phyloP scores from a whole-genome alignment of 2,797 vertebrate species.

The Chelon labrosus region DNA sequence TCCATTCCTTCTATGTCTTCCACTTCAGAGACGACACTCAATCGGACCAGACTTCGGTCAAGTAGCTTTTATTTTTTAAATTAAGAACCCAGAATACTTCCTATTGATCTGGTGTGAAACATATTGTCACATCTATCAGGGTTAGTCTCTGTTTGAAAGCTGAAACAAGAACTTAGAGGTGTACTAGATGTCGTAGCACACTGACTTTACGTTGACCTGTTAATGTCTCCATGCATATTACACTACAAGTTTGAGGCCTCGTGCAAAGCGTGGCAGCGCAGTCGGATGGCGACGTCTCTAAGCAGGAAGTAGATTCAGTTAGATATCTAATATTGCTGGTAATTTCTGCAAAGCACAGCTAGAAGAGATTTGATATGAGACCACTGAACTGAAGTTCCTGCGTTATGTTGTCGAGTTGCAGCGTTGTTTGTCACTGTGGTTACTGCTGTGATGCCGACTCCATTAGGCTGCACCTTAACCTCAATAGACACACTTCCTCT shows the following conservation, averaged over 20 bases:
- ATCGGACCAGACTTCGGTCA: neutral
- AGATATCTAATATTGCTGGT: neutral
- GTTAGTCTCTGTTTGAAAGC: neutral
- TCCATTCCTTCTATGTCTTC: slow-evolving; percentile 37
- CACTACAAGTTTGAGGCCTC: slow-evolving; percentile 1
- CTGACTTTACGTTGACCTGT: neutral
- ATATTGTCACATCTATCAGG: no score
- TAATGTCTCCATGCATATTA: no score
- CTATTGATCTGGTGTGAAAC: no score
- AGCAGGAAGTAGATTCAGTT: neutral
- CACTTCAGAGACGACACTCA: neutral
- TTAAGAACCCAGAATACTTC: neutral
- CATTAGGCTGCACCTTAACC: neutral
- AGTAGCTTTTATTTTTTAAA: no score
- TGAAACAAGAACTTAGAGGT: neutral
- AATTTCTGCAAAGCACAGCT: slow-evolving; percentile 11
- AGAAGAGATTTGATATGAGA: neutral
- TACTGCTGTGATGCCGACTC: neutral
- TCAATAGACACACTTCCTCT: neutral
- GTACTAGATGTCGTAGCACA: neutral
- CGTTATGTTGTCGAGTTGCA: neutral
- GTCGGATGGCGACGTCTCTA: no score
- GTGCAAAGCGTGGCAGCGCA: slow-evolving; percentile 6
- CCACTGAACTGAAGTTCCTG: neutral
- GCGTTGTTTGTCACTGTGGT: neutral